These are phyloP conservation scores for Perca fluviatilis DNA, from an alignment of 2,113 vertebrate genomes.

Conservation along the genomic window DNA sequence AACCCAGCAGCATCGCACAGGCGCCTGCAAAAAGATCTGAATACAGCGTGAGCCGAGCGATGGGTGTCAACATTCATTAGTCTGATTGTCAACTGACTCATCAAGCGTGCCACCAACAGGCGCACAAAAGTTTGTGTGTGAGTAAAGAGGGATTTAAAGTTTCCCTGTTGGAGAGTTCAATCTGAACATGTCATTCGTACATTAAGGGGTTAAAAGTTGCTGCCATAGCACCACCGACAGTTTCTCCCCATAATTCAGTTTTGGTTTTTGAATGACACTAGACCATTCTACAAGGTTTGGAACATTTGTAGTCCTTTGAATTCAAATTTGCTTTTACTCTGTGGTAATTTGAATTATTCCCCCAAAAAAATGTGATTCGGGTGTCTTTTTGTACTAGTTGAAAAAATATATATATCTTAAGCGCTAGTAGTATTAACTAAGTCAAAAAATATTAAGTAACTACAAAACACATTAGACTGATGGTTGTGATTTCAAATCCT, in stretches of 20 bases:
- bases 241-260: neutral
- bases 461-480: neutral
- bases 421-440: too few species aligned
- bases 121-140: neutral
- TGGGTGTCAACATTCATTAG: constrained; percentile 41
- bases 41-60: neutral
- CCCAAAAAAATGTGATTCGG: neutral
- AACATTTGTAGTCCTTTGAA: neutral
- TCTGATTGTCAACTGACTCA: constrained; percentile 20
- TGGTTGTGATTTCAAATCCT: neutral
- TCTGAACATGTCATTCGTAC: neutral
- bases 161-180: neutral
- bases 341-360: neutral
- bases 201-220: neutral
- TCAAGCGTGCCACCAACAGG: neutral
- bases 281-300: neutral
- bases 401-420: neutral
- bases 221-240: neutral
- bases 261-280: neutral
- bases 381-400: neutral
- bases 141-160: neutral
- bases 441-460: too few species aligned
- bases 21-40: constrained; percentile 16
- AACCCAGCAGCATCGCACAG: constrained; percentile 17
- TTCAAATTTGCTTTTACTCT: neutral